Evolutionary conservation across 2,888 invertebrate species (phyloP).

Genomic region (Platypus cylindrus): DNA sequence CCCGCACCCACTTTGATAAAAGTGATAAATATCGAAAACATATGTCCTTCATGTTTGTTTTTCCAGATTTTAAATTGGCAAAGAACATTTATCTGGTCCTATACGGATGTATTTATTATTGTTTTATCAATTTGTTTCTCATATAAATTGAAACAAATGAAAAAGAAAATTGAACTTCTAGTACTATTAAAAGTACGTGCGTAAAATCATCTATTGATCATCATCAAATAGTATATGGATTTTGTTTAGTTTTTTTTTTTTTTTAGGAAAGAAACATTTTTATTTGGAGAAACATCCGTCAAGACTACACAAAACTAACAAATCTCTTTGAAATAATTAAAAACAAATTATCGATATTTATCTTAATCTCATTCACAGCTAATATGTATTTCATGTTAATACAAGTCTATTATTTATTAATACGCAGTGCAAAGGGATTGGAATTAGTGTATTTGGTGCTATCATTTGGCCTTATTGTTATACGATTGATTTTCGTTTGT

Average conservation of each 20-base stretch:
- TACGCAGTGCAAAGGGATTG: neutral
- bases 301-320: constrained; percentile 5
- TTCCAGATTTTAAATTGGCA: constrained; percentile 9
- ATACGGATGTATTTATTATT: constrained; percentile 8
- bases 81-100: constrained; percentile 8
- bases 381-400: constrained; percentile 8
- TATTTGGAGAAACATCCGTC: constrained; percentile 4
- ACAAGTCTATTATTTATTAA: constrained; percentile 5
- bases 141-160: constrained; percentile 7
- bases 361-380: constrained; percentile 6
- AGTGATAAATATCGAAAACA: neutral
- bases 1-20: neutral
- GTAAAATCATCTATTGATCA: too few species aligned
- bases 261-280: constrained; percentile 2
- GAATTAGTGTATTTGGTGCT: constrained; percentile 5
- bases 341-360: constrained; percentile 2
- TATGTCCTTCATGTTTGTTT: neutral
- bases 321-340: constrained; percentile 5
- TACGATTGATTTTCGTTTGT: constrained; percentile 6
- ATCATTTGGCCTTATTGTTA: constrained; percentile 5
- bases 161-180: constrained; percentile 2
- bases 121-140: constrained; percentile 5
- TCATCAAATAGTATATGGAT: too few species aligned
- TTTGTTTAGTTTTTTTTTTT: neutral
- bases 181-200: constrained; percentile 6